Evolutionary conservation across 2,888 invertebrate genomes (phyloP).

Genomic region (Ectropis crepuscularia): DNA sequence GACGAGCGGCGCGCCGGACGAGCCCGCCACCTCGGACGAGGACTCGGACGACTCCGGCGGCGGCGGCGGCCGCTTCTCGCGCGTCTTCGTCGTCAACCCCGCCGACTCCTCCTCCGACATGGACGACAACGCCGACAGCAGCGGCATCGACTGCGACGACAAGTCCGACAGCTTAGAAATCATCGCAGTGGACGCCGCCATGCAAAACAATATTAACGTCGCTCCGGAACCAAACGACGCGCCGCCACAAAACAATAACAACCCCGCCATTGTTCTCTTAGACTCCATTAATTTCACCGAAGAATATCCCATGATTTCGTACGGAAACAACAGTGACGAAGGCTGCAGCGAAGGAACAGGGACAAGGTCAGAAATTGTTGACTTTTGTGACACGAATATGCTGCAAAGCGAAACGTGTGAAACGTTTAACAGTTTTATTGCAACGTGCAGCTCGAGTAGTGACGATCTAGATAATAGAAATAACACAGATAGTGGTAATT

Average conservation of each 20-base stretch:
- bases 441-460: conserved; percentile 65
- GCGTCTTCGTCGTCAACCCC: conserved; percentile 89
- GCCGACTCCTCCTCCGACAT: conserved; percentile 85
- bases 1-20: conserved; percentile 75
- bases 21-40: conserved; percentile 78
- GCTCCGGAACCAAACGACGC: conserved; percentile 56
- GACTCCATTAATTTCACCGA: conserved; percentile 72
- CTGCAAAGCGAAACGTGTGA: conserved; percentile 77
- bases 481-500: conserved; percentile 61
- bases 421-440: conserved; percentile 76
- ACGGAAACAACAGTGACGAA: conserved; percentile 58
- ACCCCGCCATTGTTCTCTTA: conserved; percentile 64
- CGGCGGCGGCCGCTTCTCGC: conserved; percentile 84
- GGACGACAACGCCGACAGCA: conserved; percentile 85
- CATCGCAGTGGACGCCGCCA: conserved; percentile 61
- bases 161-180: conserved; percentile 77
- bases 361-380: conserved; percentile 61
- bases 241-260: conserved; percentile 53
- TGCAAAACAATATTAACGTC: conserved; percentile 59
- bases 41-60: conserved; percentile 83
- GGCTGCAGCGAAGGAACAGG: conserved; percentile 54
- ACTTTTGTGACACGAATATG: conserved; percentile 77
- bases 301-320: conserved; percentile 64
- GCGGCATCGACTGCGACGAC: conserved; percentile 87
- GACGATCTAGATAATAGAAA: conserved; percentile 66